Base-by-base conservation (phyloP, 1,140 invertebrate species). In the Oscheius sp. region DNA sequence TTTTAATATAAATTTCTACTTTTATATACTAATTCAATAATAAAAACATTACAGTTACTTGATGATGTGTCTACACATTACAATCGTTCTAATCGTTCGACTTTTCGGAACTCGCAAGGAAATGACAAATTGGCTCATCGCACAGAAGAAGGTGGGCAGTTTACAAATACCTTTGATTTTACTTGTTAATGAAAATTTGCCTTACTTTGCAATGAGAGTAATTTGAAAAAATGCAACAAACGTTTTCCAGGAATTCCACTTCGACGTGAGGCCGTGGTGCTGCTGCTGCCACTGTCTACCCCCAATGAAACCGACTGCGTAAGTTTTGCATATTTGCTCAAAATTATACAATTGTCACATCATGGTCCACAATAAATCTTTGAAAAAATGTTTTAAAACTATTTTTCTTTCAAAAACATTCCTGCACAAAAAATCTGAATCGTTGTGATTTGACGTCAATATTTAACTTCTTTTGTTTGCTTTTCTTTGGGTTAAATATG, bases 41-140 rank as follows among this genome's bases (percentile, higher is more conserved):
- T n/a, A n/a, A n/a, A 4, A 63, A 10, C 7, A 15, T 32, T 63
- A 7, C 31, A 63, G 61, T 7, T 63, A 63, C 35, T 32, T 63
- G 15, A 63, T 63, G 61, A 63, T 63, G 32, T 63, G 61, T 38
- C 61, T 63, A 7, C 61, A 63, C 61, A 63, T 63, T n/a, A 18
- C 61, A 18, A 63, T 63, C 15, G 35, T 63, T 32, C 36, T 63
- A 15, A 63, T 63, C 36, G 35, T 63, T 26, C 10, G 61, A 26
- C 61, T 63, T 10, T 63, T 63, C 31, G 61, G 61, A 7, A 63
- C 61, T 4, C 31, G 61, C 28, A 63, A 63, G 35, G 61, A 42
- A 18, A 10, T 63, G 15, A 42, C 61, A 18, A 26, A 63, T 34
- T 63, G 61, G 61, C 26, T 63, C 10, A 42, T 63, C 18, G 61